Conservation (phyloP, 2,113 vertebrate species). For the Anser cygnoides region DNA sequence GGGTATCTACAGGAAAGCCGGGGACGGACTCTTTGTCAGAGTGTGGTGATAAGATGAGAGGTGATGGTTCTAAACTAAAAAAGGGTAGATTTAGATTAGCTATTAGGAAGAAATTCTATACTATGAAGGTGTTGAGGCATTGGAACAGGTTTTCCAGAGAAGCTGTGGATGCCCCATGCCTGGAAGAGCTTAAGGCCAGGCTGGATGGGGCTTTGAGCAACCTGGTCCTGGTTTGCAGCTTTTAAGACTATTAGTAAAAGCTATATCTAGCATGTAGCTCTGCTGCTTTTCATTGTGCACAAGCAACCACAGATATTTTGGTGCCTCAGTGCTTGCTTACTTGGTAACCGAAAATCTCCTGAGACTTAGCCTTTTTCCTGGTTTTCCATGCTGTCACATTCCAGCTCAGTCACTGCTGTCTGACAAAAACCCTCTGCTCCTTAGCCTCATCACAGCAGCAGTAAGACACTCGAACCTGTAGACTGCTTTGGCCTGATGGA, state of each 20-base stretch:
- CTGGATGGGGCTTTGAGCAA: too few relatives aligned
- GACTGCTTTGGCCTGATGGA: neutral
- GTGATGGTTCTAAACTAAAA: too few relatives aligned
- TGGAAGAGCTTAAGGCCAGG: too few relatives aligned
- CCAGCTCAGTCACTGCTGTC: neutral
- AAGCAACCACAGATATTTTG: constrained; percentile 8
- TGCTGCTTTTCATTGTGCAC: neutral
- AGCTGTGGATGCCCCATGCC: too few relatives aligned
- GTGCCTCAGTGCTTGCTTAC: neutral
- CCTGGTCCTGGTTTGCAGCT: neutral
- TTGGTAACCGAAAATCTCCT: neutral
- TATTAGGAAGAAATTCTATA: too few relatives aligned
- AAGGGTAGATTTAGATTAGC: too few relatives aligned
- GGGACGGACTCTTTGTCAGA: too few relatives aligned
- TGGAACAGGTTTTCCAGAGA: too few relatives aligned
- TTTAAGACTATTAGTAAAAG: neutral
- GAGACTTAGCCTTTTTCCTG: neutral
- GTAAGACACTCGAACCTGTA: neutral
- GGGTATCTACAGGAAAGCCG: too few relatives aligned
- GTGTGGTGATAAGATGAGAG: too few relatives aligned
- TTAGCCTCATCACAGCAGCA: neutral
- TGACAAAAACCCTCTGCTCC: neutral
- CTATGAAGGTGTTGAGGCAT: too few relatives aligned
- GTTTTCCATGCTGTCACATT: neutral
- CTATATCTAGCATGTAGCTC: too few relatives aligned